Evolutionary conservation across 2,797 vertebrate genomes (phyloP), one percentile per base, ranked within the genome.

Genomic region (Enteromius afrohamiltoni): DNA sequence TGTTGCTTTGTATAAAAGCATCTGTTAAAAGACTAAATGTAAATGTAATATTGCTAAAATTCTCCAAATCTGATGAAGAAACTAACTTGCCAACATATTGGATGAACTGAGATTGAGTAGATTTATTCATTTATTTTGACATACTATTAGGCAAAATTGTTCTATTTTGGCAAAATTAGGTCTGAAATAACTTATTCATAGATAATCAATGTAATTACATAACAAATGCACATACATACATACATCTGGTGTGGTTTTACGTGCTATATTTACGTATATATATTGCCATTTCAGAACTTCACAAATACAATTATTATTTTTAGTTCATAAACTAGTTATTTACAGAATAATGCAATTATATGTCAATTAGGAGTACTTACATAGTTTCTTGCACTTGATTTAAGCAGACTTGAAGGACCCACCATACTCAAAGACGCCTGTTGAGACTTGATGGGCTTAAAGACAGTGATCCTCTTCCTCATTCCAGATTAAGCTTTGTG

Each of bases 321-420:
- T 45, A 1, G 13, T 45, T 23, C 1, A 70, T 16, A 23, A 23
- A 21, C 14, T 1, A 37, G 65, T n/a, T 0, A 49, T 5, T 29
- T 14, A 16, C 6, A 37, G 6, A 34, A 23, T 55, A 8, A 40
- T 23, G 51, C 3, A 23, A 29, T 9, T 58, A 42, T 55, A 19
- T 42, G 9, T 37, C 58, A 31, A n/a, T n/a, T n/a, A 31, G 6
- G 10, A 31, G 23, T 53, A 82, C 83, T 82, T 81, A 76, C 79
- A 34, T 65, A 42, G 37, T 6, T 40, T 53, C 6, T 58, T 4
- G 37, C 14, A 23, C 55, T n/a, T 14, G 70, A 21, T 53, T 74
- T n/a, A 53, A 34, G 47, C 21, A 34, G 19, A 53, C 51, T n/a
- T 69, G 6, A 69, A 23, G n/a, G 11, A 23, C 2, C 21, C 5